A percentile compares a stretch with the other conserved stretches of the same genome.
phyloP scores from a whole-genome alignment of 2,113 vertebrate species.

The Tichodroma muraria region DNA sequence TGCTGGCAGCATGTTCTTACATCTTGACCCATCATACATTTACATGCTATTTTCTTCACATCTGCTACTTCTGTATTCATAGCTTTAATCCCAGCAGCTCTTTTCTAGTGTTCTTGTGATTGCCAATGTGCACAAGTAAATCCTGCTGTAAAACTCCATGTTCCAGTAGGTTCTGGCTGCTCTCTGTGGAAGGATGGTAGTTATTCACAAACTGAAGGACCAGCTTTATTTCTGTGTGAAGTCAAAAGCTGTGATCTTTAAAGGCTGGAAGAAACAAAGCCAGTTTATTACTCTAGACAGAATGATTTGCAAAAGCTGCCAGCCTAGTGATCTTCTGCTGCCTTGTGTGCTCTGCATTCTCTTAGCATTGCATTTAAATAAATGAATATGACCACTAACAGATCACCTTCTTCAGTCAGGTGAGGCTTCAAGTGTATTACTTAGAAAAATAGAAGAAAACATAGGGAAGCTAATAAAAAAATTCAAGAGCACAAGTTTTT shows the following conservation, averaged over 20 bases:
- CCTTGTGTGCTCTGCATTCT: not conserved
- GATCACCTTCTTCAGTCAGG: not conserved
- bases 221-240: not conserved
- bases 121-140: not conserved
- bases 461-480: not conserved
- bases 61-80: not conserved
- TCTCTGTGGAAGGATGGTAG: not conserved
- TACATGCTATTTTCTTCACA: constrained; percentile 1
- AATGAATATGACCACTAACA: not conserved
- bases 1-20: not conserved
- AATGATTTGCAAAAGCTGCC: not conserved
- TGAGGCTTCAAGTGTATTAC: not conserved
- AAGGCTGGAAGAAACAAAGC: not conserved
- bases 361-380: not conserved
- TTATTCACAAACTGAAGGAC: not conserved
- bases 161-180: not conserved
- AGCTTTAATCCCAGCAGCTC: not conserved
- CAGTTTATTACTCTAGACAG: not conserved
- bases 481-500: not conserved
- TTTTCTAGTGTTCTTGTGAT: not conserved
- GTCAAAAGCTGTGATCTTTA: not conserved
- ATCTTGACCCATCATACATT: constrained; percentile 12
- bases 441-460: not conserved
- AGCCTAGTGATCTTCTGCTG: not conserved
- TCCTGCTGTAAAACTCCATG: not conserved